Percentiles rank a stretch among this genome's conserved stretches.
phyloP scores from a whole-genome alignment of 1,140 invertebrate species.

The Chironomus striatipennis region DNA sequence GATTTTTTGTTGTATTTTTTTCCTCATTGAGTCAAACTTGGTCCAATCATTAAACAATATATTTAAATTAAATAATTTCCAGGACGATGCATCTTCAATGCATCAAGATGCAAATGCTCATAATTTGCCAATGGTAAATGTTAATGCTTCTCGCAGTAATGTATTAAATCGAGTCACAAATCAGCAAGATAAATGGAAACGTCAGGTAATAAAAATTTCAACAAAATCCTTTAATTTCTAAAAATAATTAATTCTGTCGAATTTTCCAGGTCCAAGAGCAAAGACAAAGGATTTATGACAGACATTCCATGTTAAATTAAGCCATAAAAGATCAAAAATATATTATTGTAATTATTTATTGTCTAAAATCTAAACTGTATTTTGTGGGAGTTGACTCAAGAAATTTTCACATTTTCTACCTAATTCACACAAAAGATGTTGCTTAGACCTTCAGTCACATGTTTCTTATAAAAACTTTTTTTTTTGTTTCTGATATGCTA shows the following conservation, averaged over 20 bases:
- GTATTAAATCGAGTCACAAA: conserved; percentile 91
- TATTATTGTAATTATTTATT: too few species aligned
- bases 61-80: conserved; percentile 26
- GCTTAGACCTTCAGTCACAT: too few species aligned
- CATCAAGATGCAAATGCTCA: background rate
- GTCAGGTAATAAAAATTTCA: conserved; percentile 62
- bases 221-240: background rate
- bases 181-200: conserved; percentile 96
- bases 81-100: conserved; percentile 50
- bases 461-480: too few species aligned
- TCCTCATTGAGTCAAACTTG: too few species aligned
- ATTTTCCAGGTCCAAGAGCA: conserved; percentile 55
- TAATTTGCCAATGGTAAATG: conserved; percentile 42
- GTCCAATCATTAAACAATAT: background rate
- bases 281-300: conserved; percentile 90
- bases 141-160: conserved; percentile 56
- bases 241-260: background rate
- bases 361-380: too few species aligned
- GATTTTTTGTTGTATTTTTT: background rate
- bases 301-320: conserved; percentile 96
- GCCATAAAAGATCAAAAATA: background rate
- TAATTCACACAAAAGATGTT: too few species aligned
- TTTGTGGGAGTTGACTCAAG: too few species aligned
- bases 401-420: too few species aligned
- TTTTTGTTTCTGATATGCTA: too few species aligned